Base-by-base conservation (phyloP, 2,888 invertebrate genomes). In the Bellardia bayeri region DNA sequence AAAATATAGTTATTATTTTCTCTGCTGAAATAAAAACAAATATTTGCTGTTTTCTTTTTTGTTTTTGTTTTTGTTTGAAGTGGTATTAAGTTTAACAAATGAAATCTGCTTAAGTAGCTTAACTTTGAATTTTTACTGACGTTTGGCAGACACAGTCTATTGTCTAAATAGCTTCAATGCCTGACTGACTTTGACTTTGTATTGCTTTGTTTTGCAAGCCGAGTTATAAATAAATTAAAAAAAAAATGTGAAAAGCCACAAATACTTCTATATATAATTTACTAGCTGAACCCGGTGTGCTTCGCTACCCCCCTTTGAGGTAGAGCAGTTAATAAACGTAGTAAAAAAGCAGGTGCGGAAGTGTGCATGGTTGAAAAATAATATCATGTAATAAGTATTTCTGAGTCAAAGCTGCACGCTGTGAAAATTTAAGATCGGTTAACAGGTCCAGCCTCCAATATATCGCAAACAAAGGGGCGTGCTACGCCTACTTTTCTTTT, bases 31-130 rank as follows among this genome's bases (percentile, higher is more conserved):
- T 9, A 5, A 11, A n/a, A 16, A 74, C 8, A 42, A 23, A 9
- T 76, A 66, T 37, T 51, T 6, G 7, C 6, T 23, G 14, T 71
- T 63, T 80, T 13, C 23, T 69, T 49, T 72, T 42, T 51, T 51
- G 14, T 14, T 14, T 14, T 51, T 51, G 4, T n/a, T n/a, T 37
- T 76, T 13, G 37, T 80, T 75, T 71, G 16, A 58, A 74, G 69
- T 61, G 23, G 68, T 37, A 61, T 78, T 78, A 72, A 16, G 14
- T 78, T 61, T 14, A 42, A 54, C 49, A 75, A 40, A 66, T 81
- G n/a, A 80, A 83, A 83, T 80, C 83, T 80, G 80, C 86, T 83
- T 83, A 83, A 86, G 86, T 61, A 86, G 86, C 86, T 86, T 86
- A 83, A 86, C 82, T 86, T 86, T 79, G 74, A 82, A 82, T 72